Evolutionary conservation across 2,797 vertebrate genomes (phyloP).

Genomic region (Aphelocoma californica): DNA sequence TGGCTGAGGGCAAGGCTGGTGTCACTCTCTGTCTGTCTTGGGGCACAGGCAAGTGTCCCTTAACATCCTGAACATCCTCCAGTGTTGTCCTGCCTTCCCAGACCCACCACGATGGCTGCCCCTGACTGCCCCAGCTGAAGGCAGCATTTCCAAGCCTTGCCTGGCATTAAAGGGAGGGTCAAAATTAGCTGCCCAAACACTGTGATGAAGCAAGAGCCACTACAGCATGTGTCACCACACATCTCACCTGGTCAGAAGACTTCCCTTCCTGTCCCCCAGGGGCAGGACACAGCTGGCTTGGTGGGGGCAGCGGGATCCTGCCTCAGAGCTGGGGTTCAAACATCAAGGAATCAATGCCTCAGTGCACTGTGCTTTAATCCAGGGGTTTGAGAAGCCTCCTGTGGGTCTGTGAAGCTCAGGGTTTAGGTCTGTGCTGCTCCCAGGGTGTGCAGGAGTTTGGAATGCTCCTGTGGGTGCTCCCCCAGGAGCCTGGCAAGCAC

Average conservation of each 20-base stretch:
- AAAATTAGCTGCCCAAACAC: not conserved
- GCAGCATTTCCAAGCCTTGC: not conserved
- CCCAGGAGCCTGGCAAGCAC: not conserved
- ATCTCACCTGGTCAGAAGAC: not conserved
- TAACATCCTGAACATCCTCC: not conserved
- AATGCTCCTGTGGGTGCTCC: not conserved
- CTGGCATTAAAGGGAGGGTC: not conserved
- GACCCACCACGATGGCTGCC: not conserved
- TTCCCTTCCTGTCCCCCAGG: not conserved
- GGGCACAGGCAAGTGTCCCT: not conserved
- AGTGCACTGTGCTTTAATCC: not conserved
- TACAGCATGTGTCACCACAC: not conserved
- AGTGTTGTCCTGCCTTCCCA: not conserved
- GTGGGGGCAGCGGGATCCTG: rapidly evolving
- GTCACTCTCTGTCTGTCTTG: not conserved
- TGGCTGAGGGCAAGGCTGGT: not conserved
- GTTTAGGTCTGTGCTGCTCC: not conserved
- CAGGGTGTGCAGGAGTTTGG: not conserved
- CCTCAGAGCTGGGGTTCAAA: rapidly evolving
- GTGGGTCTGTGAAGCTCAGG: not conserved
- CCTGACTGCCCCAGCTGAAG: not conserved
- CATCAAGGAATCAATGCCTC: not conserved
- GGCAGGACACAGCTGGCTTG: not conserved
- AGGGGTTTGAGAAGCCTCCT: not conserved
- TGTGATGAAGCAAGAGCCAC: not conserved